Conservation (phyloP, 2,113 vertebrate genomes). For the Chrysemys picta region DNA sequence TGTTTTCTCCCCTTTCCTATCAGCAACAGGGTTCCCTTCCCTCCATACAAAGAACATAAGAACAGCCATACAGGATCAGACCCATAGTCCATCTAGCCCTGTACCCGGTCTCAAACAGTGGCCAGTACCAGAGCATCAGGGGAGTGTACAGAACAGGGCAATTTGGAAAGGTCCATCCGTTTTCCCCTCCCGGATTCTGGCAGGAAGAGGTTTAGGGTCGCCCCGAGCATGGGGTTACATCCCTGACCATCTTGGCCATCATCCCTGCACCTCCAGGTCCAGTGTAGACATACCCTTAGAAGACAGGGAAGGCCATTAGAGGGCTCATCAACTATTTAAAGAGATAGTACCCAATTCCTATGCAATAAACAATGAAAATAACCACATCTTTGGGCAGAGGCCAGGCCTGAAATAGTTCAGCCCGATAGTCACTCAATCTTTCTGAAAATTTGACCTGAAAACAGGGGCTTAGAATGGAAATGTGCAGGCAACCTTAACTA, state of each 20-base stretch:
- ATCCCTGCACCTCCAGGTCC: not conserved
- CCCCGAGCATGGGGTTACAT: not conserved
- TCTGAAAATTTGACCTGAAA: not conserved
- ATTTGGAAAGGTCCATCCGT: not conserved
- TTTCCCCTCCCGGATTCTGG: not conserved
- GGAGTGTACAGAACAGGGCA: not conserved
- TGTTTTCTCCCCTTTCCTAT: not conserved
- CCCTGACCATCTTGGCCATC: not conserved
- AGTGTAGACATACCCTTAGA: not conserved
- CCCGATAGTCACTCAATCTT: not conserved
- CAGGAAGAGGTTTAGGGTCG: not conserved
- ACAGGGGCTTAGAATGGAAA: not conserved
- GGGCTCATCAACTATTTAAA: not conserved
- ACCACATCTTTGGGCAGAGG: not conserved
- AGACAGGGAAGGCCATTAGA: not conserved
- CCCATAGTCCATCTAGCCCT: not conserved
- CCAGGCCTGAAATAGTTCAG: not conserved
- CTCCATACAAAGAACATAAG: not conserved
- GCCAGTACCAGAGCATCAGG: not conserved
- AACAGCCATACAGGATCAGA: not conserved
- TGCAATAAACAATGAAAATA: not conserved
- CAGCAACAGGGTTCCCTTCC: accelerated
- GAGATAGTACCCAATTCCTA: not conserved
- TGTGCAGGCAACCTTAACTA: not conserved
- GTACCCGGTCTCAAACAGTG: not conserved